Evolutionary conservation across 2,113 vertebrate species (phyloP).

Genomic region (Protobothrops mucrosquamatus): DNA sequence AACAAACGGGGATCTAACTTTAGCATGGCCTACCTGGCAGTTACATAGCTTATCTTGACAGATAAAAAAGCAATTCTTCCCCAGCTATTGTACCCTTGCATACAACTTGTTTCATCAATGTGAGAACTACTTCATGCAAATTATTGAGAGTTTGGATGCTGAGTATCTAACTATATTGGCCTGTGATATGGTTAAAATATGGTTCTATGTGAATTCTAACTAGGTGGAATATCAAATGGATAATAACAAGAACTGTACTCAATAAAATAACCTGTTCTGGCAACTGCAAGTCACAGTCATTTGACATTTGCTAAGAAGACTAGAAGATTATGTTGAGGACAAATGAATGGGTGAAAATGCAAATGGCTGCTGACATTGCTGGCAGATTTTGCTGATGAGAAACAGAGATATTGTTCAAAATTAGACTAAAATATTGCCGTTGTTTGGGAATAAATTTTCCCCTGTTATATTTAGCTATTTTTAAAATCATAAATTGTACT

Average conservation of each 20-base stretch:
- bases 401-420: background rate
- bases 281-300: background rate
- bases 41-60: background rate
- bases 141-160: background rate
- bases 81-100: background rate
- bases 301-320: background rate
- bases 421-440: background rate
- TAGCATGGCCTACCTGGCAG: background rate
- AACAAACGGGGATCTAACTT: background rate
- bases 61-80: background rate
- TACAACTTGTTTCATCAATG: background rate
- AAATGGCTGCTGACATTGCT: background rate
- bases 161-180: background rate
- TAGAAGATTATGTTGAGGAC: background rate
- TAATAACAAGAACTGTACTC: background rate
- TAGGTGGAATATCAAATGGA: background rate
- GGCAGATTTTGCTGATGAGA: background rate
- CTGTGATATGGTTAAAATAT: background rate
- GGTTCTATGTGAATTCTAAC: background rate
- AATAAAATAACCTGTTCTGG: background rate
- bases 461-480: background rate
- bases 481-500: background rate
- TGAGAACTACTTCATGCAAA: background rate
- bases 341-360: background rate
- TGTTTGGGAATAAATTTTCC: background rate